Conservation (phyloP, 2,113 vertebrate genomes). For the Bungarus multicinctus region DNA sequence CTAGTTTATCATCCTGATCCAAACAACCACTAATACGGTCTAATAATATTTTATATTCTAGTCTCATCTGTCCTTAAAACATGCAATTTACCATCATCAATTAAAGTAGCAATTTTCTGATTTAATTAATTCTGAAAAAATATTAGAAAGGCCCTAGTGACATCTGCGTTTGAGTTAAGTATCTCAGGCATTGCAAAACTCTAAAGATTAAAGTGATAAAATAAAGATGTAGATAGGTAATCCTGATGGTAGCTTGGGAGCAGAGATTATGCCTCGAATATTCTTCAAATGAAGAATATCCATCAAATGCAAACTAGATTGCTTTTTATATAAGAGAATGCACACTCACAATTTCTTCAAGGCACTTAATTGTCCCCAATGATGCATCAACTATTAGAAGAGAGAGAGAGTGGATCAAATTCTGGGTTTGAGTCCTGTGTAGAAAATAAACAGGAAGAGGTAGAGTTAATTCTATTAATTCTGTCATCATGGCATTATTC, state of each 20-base stretch:
- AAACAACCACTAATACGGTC: neutral
- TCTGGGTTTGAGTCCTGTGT: conserved; percentile 80
- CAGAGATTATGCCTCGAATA: neutral
- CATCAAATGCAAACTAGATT: neutral
- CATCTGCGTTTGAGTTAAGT: neutral
- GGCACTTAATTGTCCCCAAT: conserved; percentile 83
- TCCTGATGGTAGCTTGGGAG: neutral
- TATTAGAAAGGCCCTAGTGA: neutral
- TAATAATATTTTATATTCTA: neutral
- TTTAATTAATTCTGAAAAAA: neutral
- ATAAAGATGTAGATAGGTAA: neutral
- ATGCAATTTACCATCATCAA: neutral
- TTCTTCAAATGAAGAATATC: neutral
- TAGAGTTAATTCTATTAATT: neutral
- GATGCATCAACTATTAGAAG: conserved; percentile 87
- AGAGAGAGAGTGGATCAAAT: conserved; percentile 84
- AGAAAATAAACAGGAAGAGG: neutral
- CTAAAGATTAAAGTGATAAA: neutral
- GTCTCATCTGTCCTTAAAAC: neutral
- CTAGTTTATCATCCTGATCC: neutral
- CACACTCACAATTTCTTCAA: conserved; percentile 93
- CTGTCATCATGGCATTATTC: neutral
- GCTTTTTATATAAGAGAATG: neutral
- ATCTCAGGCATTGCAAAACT: neutral
- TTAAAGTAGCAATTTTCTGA: neutral